Evolutionary conservation across 2,888 invertebrate species (phyloP).

Genomic region (Heliothis peltigera): DNA sequence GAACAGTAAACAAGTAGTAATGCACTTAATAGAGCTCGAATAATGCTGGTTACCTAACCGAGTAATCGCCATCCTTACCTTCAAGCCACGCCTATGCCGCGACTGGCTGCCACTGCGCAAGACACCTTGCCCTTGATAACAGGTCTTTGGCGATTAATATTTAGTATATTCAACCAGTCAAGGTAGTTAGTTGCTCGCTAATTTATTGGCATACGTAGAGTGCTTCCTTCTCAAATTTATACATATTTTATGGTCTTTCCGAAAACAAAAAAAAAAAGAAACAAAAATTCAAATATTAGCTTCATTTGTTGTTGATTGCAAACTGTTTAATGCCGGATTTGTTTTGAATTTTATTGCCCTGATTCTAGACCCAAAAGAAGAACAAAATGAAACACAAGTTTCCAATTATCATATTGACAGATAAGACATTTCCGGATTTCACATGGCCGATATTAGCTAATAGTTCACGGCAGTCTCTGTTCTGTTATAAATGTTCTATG

Average conservation of each 20-base stretch:
- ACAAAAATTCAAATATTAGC: too few relatives aligned
- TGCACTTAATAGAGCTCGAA: not conserved
- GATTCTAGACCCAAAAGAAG: not conserved
- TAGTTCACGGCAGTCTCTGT: not conserved
- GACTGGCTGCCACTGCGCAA: not conserved
- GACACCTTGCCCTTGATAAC: not conserved
- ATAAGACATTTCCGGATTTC: not conserved
- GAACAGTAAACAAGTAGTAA: not conserved
- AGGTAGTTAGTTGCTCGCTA: constrained; percentile 1
- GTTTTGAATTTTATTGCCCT: not conserved
- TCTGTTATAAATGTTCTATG: constrained; percentile 23
- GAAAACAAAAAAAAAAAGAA: not conserved
- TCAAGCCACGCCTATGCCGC: not conserved
- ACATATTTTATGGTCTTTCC: not conserved
- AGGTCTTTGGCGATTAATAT: constrained; percentile 2
- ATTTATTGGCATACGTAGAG: not conserved
- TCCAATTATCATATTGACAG: not conserved
- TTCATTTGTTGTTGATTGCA: too few relatives aligned
- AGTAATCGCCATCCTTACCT: not conserved
- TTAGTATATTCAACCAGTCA: not conserved
- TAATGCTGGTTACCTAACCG: not conserved
- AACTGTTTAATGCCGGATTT: too few relatives aligned
- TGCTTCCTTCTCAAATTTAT: not conserved
- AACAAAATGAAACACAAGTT: not conserved
- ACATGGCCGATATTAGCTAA: not conserved